Conservation (phyloP, 2,888 invertebrate genomes). For the Ennomos fuscantarius region DNA sequence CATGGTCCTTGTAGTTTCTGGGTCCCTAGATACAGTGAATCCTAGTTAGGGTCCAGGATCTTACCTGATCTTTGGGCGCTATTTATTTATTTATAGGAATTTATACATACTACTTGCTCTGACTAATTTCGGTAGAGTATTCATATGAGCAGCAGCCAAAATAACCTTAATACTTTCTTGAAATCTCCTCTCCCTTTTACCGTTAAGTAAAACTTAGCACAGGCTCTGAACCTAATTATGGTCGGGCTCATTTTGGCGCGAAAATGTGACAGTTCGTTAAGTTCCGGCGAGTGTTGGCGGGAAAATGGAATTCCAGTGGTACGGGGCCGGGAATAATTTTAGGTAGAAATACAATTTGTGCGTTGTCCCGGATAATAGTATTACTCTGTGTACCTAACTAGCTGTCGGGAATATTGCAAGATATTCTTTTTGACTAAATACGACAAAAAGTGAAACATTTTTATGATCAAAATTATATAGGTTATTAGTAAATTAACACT, state of each 20-base stretch:
- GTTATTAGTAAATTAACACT: too few relatives aligned
- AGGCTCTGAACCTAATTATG: constrained; percentile 65
- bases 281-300: constrained; percentile 52
- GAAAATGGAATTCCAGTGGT: constrained; percentile 51
- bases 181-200: constrained; percentile 29
- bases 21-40: too few relatives aligned
- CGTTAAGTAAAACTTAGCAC: constrained; percentile 48
- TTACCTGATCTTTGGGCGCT: too few relatives aligned
- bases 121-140: too few relatives aligned
- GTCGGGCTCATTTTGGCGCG: constrained; percentile 67
- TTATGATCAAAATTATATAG: too few relatives aligned
- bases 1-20: too few relatives aligned
- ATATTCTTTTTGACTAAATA: background rate
- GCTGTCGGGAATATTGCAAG: constrained; percentile 15
- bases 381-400: constrained; percentile 31
- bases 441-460: too few relatives aligned
- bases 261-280: constrained; percentile 78
- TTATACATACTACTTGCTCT: too few relatives aligned
- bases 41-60: too few relatives aligned
- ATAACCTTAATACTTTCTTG: constrained; percentile 12
- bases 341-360: constrained; percentile 39
- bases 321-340: constrained; percentile 32
- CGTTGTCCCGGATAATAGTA: constrained; percentile 36
- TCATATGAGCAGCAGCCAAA: constrained; percentile 1
- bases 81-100: too few relatives aligned